Base-by-base conservation (phyloP, 2,113 vertebrate species). In the Henicopernis longicauda region DNA sequence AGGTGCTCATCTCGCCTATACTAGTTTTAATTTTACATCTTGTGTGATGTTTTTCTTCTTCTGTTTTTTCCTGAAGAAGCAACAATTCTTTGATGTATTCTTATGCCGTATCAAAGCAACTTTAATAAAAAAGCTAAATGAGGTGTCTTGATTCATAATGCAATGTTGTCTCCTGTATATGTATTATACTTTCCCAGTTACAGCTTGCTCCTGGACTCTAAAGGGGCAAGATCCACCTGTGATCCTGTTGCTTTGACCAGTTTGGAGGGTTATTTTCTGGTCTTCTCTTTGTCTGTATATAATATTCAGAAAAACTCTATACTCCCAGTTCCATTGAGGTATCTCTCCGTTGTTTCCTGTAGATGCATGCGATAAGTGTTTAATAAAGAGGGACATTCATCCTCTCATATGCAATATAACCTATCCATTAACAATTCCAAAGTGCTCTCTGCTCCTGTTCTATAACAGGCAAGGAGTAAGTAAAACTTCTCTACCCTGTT, bases 151-250 rank as follows among this genome's bases (percentile, higher is more conserved):
- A 11, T 78, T 82, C 78, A 9, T 31, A 34, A 10, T 11, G 25
- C 23, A 58, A 0, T 1, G 0, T 7, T 54, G 55, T 58, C 26
- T 95, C 23, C 62, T 7, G 0, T 70, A 4, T 2, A 3, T 4
- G 0, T 25, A 0, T 3, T 66, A 3, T 7, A 0, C 11, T 67
- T 79, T 10, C 18, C n/a, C 52, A 70, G 34, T 40, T 55, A 1
- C 16, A 82, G 1, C 34, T 62, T 38, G 0, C 22, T 50, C 23
- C 34, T 44, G 63, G 11, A 4, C 14, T 32, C 52, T 31, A 70
- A 10, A 76, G 63, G 54, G 27, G 1, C 7, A 12, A 36, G 59
- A 77, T 26, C 47, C 49, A 15, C 55, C 32, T 32, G 32, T 16
- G 58, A n/a, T 16, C 62, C 70, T n/a, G 2, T 19, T 72, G 74